Evolutionary conservation across 2,797 vertebrate genomes (phyloP).

Genomic region (Clarias laeviceps): DNA sequence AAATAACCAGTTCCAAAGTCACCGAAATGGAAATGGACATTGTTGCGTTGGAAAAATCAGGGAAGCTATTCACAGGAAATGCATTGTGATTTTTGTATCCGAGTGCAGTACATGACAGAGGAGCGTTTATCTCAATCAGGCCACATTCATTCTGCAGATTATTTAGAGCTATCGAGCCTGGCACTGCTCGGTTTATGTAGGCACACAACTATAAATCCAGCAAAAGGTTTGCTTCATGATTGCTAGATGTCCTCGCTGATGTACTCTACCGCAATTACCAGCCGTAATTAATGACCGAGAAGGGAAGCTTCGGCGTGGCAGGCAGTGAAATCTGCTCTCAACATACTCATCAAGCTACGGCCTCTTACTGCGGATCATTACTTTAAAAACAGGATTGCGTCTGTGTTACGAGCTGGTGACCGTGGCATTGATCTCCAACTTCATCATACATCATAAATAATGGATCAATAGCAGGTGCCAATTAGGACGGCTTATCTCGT

Average conservation of each 20-base stretch:
- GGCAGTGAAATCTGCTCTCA: slow-evolving; percentile 21
- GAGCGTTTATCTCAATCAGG: slow-evolving; percentile 33
- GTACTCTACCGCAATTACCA: slow-evolving; percentile 28
- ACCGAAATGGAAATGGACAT: not conserved
- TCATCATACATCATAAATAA: slow-evolving; percentile 47
- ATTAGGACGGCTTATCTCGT: slow-evolving; percentile 43
- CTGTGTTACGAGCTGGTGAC: slow-evolving; percentile 33
- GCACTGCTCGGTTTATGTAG: not conserved
- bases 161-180: not conserved
- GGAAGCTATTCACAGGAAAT: slow-evolving; percentile 9
- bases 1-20: not conserved
- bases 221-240: slow-evolving; percentile 32
- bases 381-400: slow-evolving; percentile 17
- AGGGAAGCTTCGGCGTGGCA: slow-evolving; percentile 30
- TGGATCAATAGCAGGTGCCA: slow-evolving; percentile 30
- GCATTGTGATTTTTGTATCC: not conserved
- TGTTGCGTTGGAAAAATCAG: not conserved
- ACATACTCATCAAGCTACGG: slow-evolving; percentile 24
- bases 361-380: slow-evolving; percentile 7
- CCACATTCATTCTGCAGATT: slow-evolving; percentile 2
- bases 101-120: not conserved
- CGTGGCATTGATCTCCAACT: slow-evolving; percentile 47
- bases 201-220: slow-evolving; percentile 24
- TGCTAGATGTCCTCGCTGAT: slow-evolving; percentile 46
- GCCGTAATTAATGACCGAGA: slow-evolving; percentile 39